Conservation (phyloP, 1,140 invertebrate species). For the Eriocheir sinensis region DNA sequence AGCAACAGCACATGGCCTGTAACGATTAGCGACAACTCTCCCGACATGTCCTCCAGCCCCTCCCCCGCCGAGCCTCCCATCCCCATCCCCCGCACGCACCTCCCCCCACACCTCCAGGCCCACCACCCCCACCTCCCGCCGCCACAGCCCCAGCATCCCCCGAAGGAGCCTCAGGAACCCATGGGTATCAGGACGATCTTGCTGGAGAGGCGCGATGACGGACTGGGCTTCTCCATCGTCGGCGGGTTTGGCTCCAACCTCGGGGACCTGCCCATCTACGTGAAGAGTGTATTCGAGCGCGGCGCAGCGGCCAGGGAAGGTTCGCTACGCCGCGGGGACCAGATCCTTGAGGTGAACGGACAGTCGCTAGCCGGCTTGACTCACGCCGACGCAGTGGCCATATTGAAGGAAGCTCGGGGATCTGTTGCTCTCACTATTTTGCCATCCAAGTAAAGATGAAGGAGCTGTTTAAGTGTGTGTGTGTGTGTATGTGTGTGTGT, state of each 20-base stretch:
- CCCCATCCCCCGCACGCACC: constrained; percentile 66
- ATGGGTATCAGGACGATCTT: constrained; percentile 82
- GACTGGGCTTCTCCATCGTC: constrained; percentile 91
- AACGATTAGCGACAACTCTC: constrained; percentile 73
- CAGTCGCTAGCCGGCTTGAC: constrained; percentile 84
- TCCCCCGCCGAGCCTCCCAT: constrained; percentile 69
- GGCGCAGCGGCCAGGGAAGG: constrained; percentile 88
- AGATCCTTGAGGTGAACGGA: constrained; percentile 85
- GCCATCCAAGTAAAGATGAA: constrained; percentile 79
- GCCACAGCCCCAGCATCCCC: constrained; percentile 78
- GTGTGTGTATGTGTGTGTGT: neutral
- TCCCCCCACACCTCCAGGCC: constrained; percentile 57
- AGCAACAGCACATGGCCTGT: constrained; percentile 77
- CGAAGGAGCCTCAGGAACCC: constrained; percentile 68
- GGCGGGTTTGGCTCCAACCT: constrained; percentile 90
- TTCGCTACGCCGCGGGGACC: constrained; percentile 86
- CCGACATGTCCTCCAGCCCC: constrained; percentile 54
- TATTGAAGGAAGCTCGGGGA: constrained; percentile 85
- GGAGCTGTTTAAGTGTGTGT: neutral
- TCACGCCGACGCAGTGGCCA: constrained; percentile 85
- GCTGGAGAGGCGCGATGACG: constrained; percentile 88
- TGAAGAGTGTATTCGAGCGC: constrained; percentile 91
- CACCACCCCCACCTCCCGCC: constrained; percentile 73
- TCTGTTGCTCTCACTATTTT: constrained; percentile 84
- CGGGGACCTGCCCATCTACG: constrained; percentile 90